These are phyloP conservation scores for Hydrochoerus hydrochaeris DNA, from an alignment of 2,113 vertebrate species.

Conservation along the genomic window DNA sequence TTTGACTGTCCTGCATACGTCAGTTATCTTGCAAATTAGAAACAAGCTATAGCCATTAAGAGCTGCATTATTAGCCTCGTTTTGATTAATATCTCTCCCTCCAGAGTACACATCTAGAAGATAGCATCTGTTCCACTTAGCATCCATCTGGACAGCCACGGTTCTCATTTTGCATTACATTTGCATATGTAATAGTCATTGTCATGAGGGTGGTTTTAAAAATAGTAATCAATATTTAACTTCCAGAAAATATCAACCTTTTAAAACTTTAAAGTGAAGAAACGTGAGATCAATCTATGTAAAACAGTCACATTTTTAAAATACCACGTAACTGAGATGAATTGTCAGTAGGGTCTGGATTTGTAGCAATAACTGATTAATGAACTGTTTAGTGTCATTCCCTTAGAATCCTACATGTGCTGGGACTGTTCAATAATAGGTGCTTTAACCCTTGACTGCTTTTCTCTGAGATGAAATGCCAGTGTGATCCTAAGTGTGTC, in stretches of 20 bases:
- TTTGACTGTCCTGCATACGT: not conserved
- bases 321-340: conserved; percentile 62
- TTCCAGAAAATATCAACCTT: conserved; percentile 73
- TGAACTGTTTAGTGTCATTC: not conserved
- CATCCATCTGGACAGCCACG: conserved; percentile 44
- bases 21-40: conserved; percentile 50
- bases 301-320: not conserved
- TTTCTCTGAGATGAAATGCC: conserved; percentile 55
- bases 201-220: conserved; percentile 71
- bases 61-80: conserved; percentile 38
- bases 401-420: not conserved
- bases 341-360: conserved; percentile 74
- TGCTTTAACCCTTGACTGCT: conserved; percentile 58
- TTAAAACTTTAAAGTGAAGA: conserved; percentile 57
- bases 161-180: conserved; percentile 1
- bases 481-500: conserved; percentile 18
- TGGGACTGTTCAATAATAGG: not conserved
- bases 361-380: conserved; percentile 55
- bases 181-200: conserved; percentile 37
- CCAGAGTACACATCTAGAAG: not conserved
- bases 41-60: not conserved
- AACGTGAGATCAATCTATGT: not conserved
- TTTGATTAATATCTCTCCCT: conserved; percentile 39
- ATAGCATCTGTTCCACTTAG: conserved; percentile 6
- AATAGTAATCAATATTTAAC: conserved; percentile 56